These are phyloP conservation scores for Cataglyphis cursor DNA, from an alignment of 2,888 invertebrate species.

Conservation along the genomic window DNA sequence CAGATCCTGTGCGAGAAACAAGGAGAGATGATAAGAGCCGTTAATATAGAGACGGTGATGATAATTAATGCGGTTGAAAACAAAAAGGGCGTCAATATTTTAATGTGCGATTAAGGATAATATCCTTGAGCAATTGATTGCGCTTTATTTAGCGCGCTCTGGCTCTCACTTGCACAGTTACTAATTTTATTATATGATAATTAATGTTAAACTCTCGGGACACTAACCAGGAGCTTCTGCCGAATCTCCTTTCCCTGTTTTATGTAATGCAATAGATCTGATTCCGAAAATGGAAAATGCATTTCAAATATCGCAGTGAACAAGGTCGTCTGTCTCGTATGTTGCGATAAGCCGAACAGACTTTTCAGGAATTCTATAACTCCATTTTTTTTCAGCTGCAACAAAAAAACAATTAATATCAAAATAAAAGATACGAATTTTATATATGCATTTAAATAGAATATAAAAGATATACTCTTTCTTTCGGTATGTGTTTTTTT, in stretches of 20 bases:
- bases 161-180: too few relatives aligned
- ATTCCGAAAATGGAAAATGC: conserved; percentile 86
- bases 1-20: conserved; percentile 86
- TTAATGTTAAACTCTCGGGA: background rate
- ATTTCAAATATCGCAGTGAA: conserved; percentile 84
- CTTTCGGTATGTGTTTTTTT: background rate
- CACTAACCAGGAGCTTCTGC: conserved; percentile 54
- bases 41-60: background rate
- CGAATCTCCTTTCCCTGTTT: conserved; percentile 82
- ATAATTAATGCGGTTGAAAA: background rate
- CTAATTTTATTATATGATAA: background rate
- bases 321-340: conserved; percentile 83
- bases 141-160: too few relatives aligned
- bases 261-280: conserved; percentile 78
- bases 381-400: conserved; percentile 80
- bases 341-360: conserved; percentile 84
- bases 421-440: background rate
- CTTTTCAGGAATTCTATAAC: conserved; percentile 82
- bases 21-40: background rate
- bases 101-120: too few relatives aligned
- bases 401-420: background rate
- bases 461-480: background rate
- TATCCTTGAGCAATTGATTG: too few relatives aligned
- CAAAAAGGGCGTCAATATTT: too few relatives aligned
- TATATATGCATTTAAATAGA: background rate